Evolutionary conservation across 2,888 invertebrate genomes (phyloP).

Genomic region (Eristalinus sepulchralis): DNA sequence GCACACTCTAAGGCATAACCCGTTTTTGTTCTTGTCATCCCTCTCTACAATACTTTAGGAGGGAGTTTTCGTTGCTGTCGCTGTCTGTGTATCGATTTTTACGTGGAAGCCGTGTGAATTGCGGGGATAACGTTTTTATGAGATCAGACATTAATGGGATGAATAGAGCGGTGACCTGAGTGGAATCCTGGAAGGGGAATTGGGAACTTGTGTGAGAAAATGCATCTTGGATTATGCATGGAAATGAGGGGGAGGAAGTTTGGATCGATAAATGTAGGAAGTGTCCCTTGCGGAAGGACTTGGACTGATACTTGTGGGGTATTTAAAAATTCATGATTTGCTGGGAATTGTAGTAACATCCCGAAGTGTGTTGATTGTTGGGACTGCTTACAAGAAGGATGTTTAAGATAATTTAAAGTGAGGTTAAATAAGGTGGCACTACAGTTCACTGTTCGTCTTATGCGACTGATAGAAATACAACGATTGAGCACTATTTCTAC

Average conservation of each 20-base stretch:
- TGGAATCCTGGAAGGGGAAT: not conserved
- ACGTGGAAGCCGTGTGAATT: slow-evolving; percentile 12
- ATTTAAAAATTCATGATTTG: not conserved
- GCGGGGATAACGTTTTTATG: slow-evolving; percentile 21
- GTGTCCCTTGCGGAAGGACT: not conserved
- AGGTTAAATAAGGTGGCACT: no score
- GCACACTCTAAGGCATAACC: slow-evolving; percentile 36
- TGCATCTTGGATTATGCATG: not conserved
- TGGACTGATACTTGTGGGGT: no score
- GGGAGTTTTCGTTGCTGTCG: not conserved
- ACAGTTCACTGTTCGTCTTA: no score
- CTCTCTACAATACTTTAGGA: not conserved
- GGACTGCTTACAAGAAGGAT: no score
- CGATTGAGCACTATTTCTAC: no score
- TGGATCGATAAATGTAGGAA: not conserved
- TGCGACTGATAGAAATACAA: no score
- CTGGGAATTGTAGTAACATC: no score
- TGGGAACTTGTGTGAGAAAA: not conserved
- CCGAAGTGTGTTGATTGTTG: no score
- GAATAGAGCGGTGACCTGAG: slow-evolving; percentile 25
- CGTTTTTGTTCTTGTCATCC: slow-evolving; percentile 1
- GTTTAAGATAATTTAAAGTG: no score
- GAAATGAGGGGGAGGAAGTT: not conserved
- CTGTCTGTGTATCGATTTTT: slow-evolving; percentile 34
- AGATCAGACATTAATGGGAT: not conserved